Evolutionary conservation across 2,888 invertebrate genomes (phyloP).

Genomic region (Mythimna lalbum): DNA sequence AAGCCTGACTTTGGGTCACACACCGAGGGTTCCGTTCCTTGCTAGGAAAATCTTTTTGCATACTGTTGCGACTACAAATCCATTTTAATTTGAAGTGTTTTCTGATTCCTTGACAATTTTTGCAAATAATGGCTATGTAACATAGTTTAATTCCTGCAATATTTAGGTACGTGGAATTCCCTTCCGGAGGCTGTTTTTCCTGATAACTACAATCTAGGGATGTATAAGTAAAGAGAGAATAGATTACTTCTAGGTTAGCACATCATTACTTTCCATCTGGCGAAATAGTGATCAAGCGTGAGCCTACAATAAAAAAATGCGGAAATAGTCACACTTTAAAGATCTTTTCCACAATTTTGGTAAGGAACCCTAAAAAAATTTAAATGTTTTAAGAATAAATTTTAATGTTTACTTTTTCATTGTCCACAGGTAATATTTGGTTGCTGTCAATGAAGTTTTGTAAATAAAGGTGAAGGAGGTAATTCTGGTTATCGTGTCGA

Average conservation of each 20-base stretch:
- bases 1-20: no score
- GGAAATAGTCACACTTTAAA: not conserved
- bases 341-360: not conserved
- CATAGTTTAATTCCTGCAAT: not conserved
- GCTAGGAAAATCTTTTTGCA: not conserved
- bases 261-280: no score
- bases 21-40: not conserved
- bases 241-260: no score
- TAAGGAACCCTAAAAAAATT: not conserved
- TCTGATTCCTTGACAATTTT: not conserved
- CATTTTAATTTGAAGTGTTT: not conserved
- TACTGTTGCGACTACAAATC: not conserved
- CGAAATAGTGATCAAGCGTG: no score
- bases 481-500: conserved; percentile 48
- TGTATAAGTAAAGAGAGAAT: no score
- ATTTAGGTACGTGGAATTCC: no score
- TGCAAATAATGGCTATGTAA: no score
- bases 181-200: no score
- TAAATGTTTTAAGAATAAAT: conserved; percentile 10
- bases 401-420: conserved; percentile 58
- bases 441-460: conserved; percentile 34
- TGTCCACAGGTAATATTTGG: conserved; percentile 71
- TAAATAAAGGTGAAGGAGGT: conserved; percentile 55
- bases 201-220: no score
- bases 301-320: no score